Base-by-base conservation (phyloP, 2,797 vertebrate species). In the Limnodromus scolopaceus region DNA sequence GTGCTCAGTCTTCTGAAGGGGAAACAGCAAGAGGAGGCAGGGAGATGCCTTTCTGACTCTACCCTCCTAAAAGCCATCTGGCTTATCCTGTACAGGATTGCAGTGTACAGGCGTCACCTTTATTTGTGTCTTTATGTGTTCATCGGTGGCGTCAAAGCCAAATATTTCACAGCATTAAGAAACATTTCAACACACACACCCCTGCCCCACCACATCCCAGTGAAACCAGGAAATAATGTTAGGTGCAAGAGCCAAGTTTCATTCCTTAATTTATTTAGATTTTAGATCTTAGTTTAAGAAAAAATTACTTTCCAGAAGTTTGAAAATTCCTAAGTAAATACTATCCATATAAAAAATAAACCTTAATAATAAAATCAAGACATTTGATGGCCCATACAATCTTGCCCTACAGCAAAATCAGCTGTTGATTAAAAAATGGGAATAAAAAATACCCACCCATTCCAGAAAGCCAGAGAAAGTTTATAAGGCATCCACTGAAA, bases 231-330 rank as follows among this genome's bases (percentile, higher is more conserved):
- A 81, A 90, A 39, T 45, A 54, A 55, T 1, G 34, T 13, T 11
- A 89, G 18, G 30, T 27, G 23, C 64, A 46, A 84, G 34, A 80
- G 32, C 3, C 30, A 23, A 38, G 13, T 80, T 95, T 63, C 11
- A 69, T 76, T 91, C 30, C 24, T 93, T 83, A 4, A 82, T 96
- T 94, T 93, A 94, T 96, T 96, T 54, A 48, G 82, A 93, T 92
- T n/a, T n/a, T n/a, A n/a, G n/a, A n/a, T n/a, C n/a, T n/a, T 2
- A 2, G 38, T 36, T 86, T 51, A 53, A 87, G 51, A 23, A 74
- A 71, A 77, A 54, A 48, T 38, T 48, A 36, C 53, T 76, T 84
- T 75, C n/a, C 36, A 25, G 9, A 18, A 48, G 32, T 41, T 64
- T 61, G 48, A 74, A 43, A 53, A 49, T 68, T 72, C 30, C 61